A percentile compares a stretch with the other conserved stretches of the same genome.
phyloP scores from a whole-genome alignment of 2,113 vertebrate genomes.

The Todiramphus chloris region DNA sequence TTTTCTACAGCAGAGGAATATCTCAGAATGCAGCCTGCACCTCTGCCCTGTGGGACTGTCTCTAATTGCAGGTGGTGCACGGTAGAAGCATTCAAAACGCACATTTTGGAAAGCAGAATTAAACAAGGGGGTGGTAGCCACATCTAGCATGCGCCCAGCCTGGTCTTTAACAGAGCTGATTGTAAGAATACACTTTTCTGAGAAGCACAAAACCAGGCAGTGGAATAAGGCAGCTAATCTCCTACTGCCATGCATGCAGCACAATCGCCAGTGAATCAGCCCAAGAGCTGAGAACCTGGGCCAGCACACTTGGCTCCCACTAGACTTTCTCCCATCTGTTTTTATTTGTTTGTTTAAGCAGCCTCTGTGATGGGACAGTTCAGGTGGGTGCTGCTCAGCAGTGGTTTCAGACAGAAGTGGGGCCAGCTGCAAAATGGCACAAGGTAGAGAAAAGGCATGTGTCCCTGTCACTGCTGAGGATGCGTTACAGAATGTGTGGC shows the following conservation, averaged over 20 bases:
- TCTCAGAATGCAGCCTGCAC: slow-evolving; percentile 76
- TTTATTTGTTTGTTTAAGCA: neutral
- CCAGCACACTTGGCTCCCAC: rapidly evolving
- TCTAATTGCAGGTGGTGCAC: slow-evolving; percentile 67
- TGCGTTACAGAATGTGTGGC: rapidly evolving
- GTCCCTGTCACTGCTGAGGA: neutral
- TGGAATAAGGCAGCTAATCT: slow-evolving; percentile 64
- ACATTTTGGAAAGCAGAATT: slow-evolving; percentile 55
- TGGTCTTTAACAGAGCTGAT: slow-evolving; percentile 55
- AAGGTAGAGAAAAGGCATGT: neutral
- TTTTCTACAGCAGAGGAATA: slow-evolving; percentile 76
- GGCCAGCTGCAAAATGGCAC: neutral
- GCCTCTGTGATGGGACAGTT: rapidly evolving
- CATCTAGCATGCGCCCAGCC: slow-evolving; percentile 17
- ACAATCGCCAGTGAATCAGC: neutral
- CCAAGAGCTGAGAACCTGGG: neutral
- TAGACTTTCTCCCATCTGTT: neutral
- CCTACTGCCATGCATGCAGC: neutral
- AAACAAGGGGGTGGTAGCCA: slow-evolving; percentile 23
- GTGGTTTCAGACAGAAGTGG: neutral
- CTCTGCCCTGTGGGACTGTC: slow-evolving; percentile 78
- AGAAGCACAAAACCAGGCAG: slow-evolving; percentile 44
- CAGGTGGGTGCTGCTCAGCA: neutral
- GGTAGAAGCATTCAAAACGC: slow-evolving; percentile 54
- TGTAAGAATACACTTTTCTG: slow-evolving; percentile 40